Evolutionary conservation across 2,797 vertebrate genomes (phyloP), one percentile per base, ranked within the genome.

Genomic region (Eulemur rubriventer): DNA sequence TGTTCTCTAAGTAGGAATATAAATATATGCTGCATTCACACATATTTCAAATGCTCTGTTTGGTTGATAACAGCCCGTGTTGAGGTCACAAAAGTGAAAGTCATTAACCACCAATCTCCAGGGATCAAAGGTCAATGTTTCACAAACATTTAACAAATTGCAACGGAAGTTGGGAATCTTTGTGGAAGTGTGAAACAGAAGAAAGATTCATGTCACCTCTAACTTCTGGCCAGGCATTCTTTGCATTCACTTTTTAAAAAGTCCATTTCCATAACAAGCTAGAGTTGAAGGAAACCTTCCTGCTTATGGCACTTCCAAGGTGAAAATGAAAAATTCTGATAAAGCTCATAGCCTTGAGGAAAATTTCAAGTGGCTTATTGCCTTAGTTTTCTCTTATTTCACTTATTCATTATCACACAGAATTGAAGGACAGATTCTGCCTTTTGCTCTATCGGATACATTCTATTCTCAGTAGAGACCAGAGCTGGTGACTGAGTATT

Each of bases 291-390:
- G 79, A 95, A 94, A 61, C 9, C 3, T 38, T 28, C 35, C 6
- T 43, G 28, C 17, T 86, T 86, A 84, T 7, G 78, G 72, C 46
- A 94, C 57, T 80, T 67, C 7, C 63, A 76, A 96, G 91, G 65
- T 94, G 81, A 91, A 96, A 95, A 90, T 92, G 33, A 93, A 95
- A 96, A 96, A 76, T 89, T 94, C 88, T 70, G 84, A 97, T 90
- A 78, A 91, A 95, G 78, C 86, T 95, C 90, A 84, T 70, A 95
- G 95, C 91, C 93, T 91, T 95, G 89, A 95, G 75, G 67, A 94
- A 88, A 82, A 88, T 83, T 92, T 96, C 95, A 95, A 95, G 93
- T 78, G 96, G 61, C 28, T 84, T 63, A 95, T 28, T 95, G 76
- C 89, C 89, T 95, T 85, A 41, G 59, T 93, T 81, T 83, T 81